phyloP scores from a whole-genome alignment of 2,797 vertebrate genomes.

The Nyctalus aviator region DNA sequence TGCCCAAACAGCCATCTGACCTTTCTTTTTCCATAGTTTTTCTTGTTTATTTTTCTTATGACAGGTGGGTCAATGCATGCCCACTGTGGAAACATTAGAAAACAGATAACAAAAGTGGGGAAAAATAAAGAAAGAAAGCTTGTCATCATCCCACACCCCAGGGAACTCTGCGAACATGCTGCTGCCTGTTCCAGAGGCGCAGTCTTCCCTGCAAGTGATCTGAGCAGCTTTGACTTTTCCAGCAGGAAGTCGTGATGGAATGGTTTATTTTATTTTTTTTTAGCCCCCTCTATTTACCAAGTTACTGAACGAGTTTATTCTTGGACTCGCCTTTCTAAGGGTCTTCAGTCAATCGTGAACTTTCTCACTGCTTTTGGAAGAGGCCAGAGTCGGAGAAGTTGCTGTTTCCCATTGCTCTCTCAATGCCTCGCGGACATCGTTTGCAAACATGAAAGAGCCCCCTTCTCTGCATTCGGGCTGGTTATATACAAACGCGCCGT shows the following conservation, averaged over 20 bases:
- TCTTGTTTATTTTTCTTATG: slow-evolving; percentile 27
- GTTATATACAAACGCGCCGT: background rate
- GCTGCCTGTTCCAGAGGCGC: background rate
- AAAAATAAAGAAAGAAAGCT: background rate
- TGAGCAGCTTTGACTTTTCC: slow-evolving; percentile 52
- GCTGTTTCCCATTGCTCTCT: background rate
- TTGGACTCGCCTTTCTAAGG: slow-evolving; percentile 25
- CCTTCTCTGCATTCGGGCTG: background rate
- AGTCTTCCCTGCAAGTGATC: background rate
- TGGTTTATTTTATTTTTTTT: background rate
- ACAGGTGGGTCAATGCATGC: background rate
- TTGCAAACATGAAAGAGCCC: slow-evolving; percentile 38
- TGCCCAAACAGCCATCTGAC: background rate
- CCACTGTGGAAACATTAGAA: slow-evolving; percentile 1
- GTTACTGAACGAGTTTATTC: slow-evolving; percentile 45
- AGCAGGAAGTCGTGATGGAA: slow-evolving; percentile 35
- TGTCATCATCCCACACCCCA: background rate
- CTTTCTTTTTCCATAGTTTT: background rate
- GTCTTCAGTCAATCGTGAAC: slow-evolving; percentile 44
- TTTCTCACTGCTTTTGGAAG: slow-evolving; percentile 14
- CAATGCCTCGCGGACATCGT: background rate
- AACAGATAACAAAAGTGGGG: slow-evolving; percentile 34
- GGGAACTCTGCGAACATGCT: slow-evolving; percentile 22
- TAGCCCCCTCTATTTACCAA: background rate
- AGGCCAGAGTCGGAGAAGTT: slow-evolving; percentile 30